Evolutionary conservation across 2,888 invertebrate genomes (phyloP), one percentile per base, ranked within the genome.

Genomic region (Ormia ochracea): DNA sequence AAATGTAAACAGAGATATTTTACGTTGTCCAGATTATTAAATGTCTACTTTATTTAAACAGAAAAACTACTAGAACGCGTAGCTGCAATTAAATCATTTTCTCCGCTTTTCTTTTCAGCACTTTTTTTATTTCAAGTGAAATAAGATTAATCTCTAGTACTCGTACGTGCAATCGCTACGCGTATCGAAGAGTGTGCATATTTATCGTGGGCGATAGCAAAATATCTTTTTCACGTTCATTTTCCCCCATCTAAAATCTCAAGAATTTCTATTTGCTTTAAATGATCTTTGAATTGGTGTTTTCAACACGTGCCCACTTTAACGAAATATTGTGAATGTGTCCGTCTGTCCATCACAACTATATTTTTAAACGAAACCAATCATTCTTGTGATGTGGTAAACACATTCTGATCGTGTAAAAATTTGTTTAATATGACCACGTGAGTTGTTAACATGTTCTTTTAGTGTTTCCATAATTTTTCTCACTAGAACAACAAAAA

Each of bases 341-440:
- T 14, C n/a, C 21, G 6, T 14, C n/a, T 6, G 21, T 12, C 52
- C 58, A 41, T 69, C 68, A 73, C 21, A 26, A 19, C 0, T 9
- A 33, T 78, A 68, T 73, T 73, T 78, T 73, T 69, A 68, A 61
- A 2, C 33, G 10, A 6, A 36, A 28, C 52, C 41, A 50, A 17
- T 75, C 56, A 58, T 31, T 38, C n/a, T n/a, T n/a, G n/a, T n/a
- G n/a, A n/a, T n/a, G 5, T 0, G 43, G 19, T 43, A 4, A 19
- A 10, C 14, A 23, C n/a, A 31, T 26, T 48, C 28, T 50, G 41
- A 43, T 17, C 10, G n/a, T 38, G 3, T 31, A 19, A 1, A 17
- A 19, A 66, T 41, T 19, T 10, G 17, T 19, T 19, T 28, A 17
- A 43, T 19, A 52, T n/a, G 21, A 48, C 48, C 26, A 50, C 43